A percentile compares a stretch with the other conserved stretches of the same genome.
Evolutionary conservation across 2,888 invertebrate species (phyloP).

Genomic region (Pyrrhosoma nymphula): DNA sequence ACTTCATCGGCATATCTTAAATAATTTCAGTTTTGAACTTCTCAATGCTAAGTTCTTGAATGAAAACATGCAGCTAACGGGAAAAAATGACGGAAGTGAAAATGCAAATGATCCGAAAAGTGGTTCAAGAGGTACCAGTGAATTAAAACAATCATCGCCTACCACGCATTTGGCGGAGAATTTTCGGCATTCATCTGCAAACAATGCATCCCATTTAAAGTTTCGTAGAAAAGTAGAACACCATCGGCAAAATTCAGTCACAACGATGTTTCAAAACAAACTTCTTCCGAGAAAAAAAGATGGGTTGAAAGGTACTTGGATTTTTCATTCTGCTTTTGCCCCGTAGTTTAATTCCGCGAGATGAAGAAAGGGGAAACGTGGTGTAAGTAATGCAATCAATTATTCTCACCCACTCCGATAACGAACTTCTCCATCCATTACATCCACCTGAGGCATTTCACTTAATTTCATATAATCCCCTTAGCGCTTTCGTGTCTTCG

Average conservation of each 20-base stretch:
- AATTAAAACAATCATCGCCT: too few relatives aligned
- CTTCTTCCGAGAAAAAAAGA: not conserved
- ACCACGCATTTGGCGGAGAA: too few relatives aligned
- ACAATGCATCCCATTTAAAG: not conserved
- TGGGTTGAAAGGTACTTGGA: not conserved
- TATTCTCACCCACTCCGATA: not conserved
- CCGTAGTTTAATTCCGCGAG: not conserved
- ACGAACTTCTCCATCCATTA: not conserved
- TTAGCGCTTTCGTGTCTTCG: not conserved
- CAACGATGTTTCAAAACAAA: constrained; percentile 8
- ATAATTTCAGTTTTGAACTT: too few relatives aligned
- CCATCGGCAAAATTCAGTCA: not conserved
- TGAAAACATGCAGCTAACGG: too few relatives aligned
- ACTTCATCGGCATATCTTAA: too few relatives aligned
- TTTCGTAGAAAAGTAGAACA: not conserved
- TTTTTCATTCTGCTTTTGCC: not conserved
- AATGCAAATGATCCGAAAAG: too few relatives aligned
- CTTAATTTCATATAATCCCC: not conserved
- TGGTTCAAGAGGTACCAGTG: too few relatives aligned
- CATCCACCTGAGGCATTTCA: not conserved
- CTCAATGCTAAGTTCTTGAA: too few relatives aligned
- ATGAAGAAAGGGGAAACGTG: not conserved
- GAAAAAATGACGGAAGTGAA: too few relatives aligned
- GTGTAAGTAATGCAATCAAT: constrained; percentile 11
- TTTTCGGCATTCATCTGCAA: not conserved